A percentile compares a stretch with the other conserved stretches of the same genome.
Conservation (phyloP, 2,888 invertebrate species). For the Agrochola macilenta region DNA sequence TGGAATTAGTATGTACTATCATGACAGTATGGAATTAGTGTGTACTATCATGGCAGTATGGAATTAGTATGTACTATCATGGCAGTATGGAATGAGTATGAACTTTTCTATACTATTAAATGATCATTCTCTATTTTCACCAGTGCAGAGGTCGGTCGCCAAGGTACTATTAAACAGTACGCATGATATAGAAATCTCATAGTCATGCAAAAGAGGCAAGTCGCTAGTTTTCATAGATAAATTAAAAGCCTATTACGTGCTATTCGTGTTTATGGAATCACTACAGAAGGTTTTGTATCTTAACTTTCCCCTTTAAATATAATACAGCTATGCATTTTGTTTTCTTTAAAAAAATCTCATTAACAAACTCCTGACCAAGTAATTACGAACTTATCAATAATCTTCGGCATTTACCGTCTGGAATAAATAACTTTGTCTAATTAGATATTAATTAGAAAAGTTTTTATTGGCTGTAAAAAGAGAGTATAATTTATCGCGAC, state of each 20-base stretch:
- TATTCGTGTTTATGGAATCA: not conserved
- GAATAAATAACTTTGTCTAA: slow-evolving; percentile 50
- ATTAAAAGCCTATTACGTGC: not conserved
- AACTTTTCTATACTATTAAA: too few species aligned
- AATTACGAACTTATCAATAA: slow-evolving; percentile 56
- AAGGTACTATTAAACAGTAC: too few species aligned
- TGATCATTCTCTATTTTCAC: too few species aligned
- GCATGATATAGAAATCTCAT: not conserved
- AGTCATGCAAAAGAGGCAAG: not conserved
- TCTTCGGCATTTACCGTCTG: slow-evolving; percentile 41
- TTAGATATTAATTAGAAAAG: slow-evolving; percentile 58
- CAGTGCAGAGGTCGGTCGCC: too few species aligned
- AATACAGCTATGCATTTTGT: not conserved
- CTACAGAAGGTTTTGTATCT: not conserved
- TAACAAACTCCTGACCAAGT: slow-evolving; percentile 40
- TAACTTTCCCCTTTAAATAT: not conserved
- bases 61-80: too few species aligned
- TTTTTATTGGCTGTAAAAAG: slow-evolving; percentile 51
- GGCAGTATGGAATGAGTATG: too few species aligned
- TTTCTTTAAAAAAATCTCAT: slow-evolving; percentile 33
- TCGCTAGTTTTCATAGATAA: not conserved
- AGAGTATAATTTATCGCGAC: slow-evolving; percentile 48
- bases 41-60: too few species aligned
- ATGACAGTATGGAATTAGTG: too few species aligned
- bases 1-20: too few species aligned